A percentile compares a stretch with the other conserved stretches of the same genome.
phyloP scores from a whole-genome alignment of 64 coral and sea anemone species.

The Acropora yongei region DNA sequence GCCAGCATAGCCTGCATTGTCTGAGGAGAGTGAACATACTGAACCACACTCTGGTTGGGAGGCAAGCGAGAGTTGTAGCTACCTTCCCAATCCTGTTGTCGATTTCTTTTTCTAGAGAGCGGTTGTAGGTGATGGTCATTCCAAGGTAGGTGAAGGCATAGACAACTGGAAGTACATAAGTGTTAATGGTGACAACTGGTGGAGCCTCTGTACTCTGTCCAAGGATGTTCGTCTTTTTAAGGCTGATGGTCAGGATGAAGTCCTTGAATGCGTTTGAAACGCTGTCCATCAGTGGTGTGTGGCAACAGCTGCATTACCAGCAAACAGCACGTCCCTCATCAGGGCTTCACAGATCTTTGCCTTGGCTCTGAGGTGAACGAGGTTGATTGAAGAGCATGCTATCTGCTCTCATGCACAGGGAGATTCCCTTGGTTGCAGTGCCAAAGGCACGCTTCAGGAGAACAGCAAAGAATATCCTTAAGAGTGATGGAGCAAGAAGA shows the following conservation, averaged over 20 bases:
- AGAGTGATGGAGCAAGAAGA: too few species aligned
- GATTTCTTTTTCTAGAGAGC: not conserved
- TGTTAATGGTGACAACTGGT: conserved; percentile 15
- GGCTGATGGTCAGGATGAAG: not conserved
- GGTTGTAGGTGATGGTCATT: conserved; percentile 32
- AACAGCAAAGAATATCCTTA: too few species aligned
- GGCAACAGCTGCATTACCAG: not conserved
- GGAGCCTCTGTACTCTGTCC: not conserved
- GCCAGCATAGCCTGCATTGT: not conserved
- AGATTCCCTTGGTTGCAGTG: not conserved
- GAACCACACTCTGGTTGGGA: not conserved
- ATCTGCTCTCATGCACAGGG: not conserved
- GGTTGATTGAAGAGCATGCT: conserved; percentile 22
- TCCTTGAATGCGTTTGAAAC: not conserved
- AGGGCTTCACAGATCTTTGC: not conserved
- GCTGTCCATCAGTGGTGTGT: not conserved
- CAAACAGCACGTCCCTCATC: not conserved
- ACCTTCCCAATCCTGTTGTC: conserved; percentile 21
- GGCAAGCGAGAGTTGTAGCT: not conserved
- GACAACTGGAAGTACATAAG: conserved; percentile 15
- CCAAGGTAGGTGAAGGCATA: conserved; percentile 37
- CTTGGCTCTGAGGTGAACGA: conserved; percentile 1
- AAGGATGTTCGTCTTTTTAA: not conserved
- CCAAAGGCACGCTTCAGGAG: too few species aligned
- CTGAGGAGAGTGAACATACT: too few species aligned